Percentiles rank a stretch among this genome's conserved stretches.
phyloP scores from a whole-genome alignment of 2,888 invertebrate species.

The Philereme transversata region DNA sequence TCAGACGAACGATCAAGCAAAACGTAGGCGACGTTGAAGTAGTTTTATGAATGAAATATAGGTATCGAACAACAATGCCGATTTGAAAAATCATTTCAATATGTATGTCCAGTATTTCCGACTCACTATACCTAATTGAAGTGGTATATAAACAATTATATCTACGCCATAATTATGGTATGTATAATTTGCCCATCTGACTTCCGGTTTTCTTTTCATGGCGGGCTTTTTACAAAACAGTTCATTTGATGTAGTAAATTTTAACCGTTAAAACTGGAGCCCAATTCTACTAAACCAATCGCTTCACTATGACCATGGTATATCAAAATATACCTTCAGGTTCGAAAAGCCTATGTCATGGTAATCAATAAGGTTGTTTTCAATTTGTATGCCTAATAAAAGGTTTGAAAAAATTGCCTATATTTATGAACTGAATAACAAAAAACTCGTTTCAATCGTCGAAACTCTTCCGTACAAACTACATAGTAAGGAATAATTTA shows the following conservation, averaged over 20 bases:
- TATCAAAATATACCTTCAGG: not conserved
- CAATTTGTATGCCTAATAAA: slow-evolving; percentile 1
- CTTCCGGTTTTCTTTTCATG: slow-evolving; percentile 23
- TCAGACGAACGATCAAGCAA: too few species aligned
- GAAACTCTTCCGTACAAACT: not conserved
- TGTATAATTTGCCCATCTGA: slow-evolving; percentile 26
- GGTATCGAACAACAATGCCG: too few species aligned
- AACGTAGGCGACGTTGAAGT: too few species aligned
- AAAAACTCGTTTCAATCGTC: not conserved
- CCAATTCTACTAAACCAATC: too few species aligned
- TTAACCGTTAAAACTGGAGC: not conserved
- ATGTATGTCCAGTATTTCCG: not conserved
- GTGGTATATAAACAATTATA: slow-evolving; percentile 18
- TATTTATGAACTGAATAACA: not conserved
- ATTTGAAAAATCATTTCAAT: too few species aligned
- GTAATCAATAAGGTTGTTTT: slow-evolving; percentile 7
- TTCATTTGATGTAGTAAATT: not conserved
- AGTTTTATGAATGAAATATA: too few species aligned
- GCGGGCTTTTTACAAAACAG: not conserved
- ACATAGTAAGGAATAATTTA: not conserved
- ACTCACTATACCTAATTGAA: slow-evolving; percentile 5
- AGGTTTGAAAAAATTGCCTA: not conserved
- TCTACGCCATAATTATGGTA: slow-evolving; percentile 21
- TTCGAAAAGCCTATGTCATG: slow-evolving; percentile 12
- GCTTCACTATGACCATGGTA: too few species aligned